Conservation (phyloP, 2,113 vertebrate species). For the Syrmaticus mikado region DNA sequence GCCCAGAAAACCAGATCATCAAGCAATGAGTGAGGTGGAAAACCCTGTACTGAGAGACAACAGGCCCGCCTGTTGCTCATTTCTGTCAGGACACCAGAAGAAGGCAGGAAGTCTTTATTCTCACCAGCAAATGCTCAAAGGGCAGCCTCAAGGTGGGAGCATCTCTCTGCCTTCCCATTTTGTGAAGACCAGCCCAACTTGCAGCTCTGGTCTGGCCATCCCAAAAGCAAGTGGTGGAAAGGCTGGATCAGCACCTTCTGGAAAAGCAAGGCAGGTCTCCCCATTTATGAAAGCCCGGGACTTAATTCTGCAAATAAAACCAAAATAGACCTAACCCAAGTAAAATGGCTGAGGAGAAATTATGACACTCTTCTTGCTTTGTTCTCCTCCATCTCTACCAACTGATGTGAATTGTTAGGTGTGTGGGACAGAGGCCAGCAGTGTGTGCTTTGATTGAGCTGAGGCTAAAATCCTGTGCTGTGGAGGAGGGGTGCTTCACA, state of each 20-base stretch:
- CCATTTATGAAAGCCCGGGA: background rate
- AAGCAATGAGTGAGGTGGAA: background rate
- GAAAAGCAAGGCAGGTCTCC: background rate
- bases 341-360: background rate
- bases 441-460: background rate
- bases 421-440: background rate
- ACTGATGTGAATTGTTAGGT: background rate
- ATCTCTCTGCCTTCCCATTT: background rate
- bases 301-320: background rate
- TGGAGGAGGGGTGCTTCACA: background rate
- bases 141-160: background rate
- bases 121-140: background rate
- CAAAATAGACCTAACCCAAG: background rate
- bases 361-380: background rate
- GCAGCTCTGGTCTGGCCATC: background rate
- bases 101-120: background rate
- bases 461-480: background rate
- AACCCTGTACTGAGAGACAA: background rate
- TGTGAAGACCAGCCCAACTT: background rate
- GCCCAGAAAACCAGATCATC: rapidly evolving
- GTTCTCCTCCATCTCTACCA: background rate
- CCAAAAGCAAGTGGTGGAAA: background rate
- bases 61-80: background rate
- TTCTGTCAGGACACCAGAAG: background rate
- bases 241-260: background rate